phyloP scores from a whole-genome alignment of 2,888 invertebrate species.

The Heliothis peltigera region DNA sequence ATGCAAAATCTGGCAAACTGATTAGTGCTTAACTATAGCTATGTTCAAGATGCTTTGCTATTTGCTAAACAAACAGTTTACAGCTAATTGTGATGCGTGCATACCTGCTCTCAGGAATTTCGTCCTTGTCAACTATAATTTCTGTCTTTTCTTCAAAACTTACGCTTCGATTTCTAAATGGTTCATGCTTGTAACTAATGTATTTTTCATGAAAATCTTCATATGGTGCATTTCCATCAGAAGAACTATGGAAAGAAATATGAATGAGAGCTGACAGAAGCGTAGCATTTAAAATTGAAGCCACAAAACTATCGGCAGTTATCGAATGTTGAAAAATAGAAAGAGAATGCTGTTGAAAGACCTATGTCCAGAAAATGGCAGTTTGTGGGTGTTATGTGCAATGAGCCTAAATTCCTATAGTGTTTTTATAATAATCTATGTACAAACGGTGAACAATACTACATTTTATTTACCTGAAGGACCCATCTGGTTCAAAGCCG shows the following conservation, averaged over 20 bases:
- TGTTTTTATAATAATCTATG: constrained; percentile 36
- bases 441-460: constrained; percentile 22
- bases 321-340: constrained; percentile 47
- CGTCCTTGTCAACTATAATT: constrained; percentile 78
- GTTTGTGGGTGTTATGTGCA: constrained; percentile 61
- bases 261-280: constrained; percentile 82
- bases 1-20: constrained; percentile 27
- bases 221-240: constrained; percentile 90
- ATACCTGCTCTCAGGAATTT: constrained; percentile 80
- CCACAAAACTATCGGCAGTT: constrained; percentile 53
- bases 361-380: constrained; percentile 43
- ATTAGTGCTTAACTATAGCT: constrained; percentile 38
- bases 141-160: constrained; percentile 91
- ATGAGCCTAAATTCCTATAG: constrained; percentile 55
- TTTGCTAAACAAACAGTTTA: constrained; percentile 50
- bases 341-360: constrained; percentile 39
- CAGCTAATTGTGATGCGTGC: constrained; percentile 66
- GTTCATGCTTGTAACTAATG: constrained; percentile 92
- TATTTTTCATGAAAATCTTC: constrained; percentile 95
- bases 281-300: constrained; percentile 66
- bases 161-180: constrained; percentile 93
- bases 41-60: constrained; percentile 49
- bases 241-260: constrained; percentile 89
- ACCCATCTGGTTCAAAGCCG: constrained; percentile 87
- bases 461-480: constrained; percentile 80